phyloP scores from a whole-genome alignment of 2,113 vertebrate genomes.

The Oncorhynchus nerka region DNA sequence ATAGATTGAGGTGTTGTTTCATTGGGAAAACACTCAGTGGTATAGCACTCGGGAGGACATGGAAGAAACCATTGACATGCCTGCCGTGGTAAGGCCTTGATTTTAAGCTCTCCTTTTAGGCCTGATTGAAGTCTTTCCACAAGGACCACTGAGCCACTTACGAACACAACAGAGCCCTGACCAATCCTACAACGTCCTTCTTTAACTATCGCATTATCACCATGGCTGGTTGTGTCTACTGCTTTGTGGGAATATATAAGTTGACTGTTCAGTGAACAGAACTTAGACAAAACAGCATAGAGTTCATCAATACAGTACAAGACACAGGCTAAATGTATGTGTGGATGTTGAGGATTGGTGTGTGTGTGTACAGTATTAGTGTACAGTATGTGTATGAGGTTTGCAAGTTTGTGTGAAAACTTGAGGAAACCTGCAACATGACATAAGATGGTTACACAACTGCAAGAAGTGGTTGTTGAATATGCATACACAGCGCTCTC shows the following conservation, averaged over 20 bases:
- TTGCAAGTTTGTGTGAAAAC: not conserved
- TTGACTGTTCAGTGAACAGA: no score
- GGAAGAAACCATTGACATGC: not conserved
- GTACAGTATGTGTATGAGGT: not conserved
- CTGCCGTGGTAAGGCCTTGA: slow-evolving; percentile 6
- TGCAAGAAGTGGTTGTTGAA: not conserved
- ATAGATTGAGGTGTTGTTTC: not conserved
- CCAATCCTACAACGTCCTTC: no score
- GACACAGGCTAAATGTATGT: not conserved
- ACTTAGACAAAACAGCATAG: no score
- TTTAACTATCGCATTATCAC: no score
- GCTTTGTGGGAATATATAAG: no score
- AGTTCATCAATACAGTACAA: no score
- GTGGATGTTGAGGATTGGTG: slow-evolving; percentile 1
- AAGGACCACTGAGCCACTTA: not conserved
- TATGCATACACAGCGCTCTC: not conserved
- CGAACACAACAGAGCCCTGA: no score
- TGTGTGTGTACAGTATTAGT: not conserved
- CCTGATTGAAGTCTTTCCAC: not conserved
- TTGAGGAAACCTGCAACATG: not conserved
- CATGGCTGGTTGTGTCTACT: no score
- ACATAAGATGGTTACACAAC: not conserved
- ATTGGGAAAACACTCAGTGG: not conserved
- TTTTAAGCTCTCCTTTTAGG: slow-evolving; percentile 1
- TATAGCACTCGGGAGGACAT: not conserved